Evolutionary conservation across 2,113 vertebrate genomes (phyloP), one percentile per base, ranked within the genome.

Genomic region (Litocranius walleri): DNA sequence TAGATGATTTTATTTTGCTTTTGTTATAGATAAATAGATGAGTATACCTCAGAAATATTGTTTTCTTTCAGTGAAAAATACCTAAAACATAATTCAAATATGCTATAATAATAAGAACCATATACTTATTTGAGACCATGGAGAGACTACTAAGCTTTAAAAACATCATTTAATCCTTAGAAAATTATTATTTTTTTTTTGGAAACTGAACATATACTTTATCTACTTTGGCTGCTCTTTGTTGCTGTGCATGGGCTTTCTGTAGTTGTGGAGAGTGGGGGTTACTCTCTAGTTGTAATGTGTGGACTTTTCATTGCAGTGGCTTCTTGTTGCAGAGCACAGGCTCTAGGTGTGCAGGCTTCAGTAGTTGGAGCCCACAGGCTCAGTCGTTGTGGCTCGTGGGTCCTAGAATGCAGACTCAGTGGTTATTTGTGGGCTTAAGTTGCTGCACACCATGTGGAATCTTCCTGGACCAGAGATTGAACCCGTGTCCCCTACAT

Each of bases 41-140:
- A 82, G 21, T 84, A 4, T 67, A 77, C n/a, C 23, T 85, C 10
- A 74, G 74, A 91, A 82, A 64, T 90, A 91, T 64, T 85, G 12
- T 96, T 84, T 97, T 95, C 17, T 90, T 90, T 82, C 45, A 64
- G 5, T 86, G 40, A 74, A 95, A 45, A 85, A 71, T 96, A 85
- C 50, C 80, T 84, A 88, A 97, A 95, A 40, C 40, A 43, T 57
- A 59, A 81, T 61, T 90, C 15, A 95, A 29, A 78, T 64, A 67
- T 91, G 9, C 6, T 91, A n/a, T 7, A 83, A 14, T 85, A 85
- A 50, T 84, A 67, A 81, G 14, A 92, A 91, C 14, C 82, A 6
- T 84, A 23, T 77, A 45, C 43, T 88, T 81, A 50, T 50, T 62
- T 94, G 29, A 84, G 77, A 33, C 30, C 14, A 88, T 56, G 40